Evolutionary conservation across 2,797 vertebrate genomes (phyloP).

Genomic region (Gymnothorax javanicus): DNA sequence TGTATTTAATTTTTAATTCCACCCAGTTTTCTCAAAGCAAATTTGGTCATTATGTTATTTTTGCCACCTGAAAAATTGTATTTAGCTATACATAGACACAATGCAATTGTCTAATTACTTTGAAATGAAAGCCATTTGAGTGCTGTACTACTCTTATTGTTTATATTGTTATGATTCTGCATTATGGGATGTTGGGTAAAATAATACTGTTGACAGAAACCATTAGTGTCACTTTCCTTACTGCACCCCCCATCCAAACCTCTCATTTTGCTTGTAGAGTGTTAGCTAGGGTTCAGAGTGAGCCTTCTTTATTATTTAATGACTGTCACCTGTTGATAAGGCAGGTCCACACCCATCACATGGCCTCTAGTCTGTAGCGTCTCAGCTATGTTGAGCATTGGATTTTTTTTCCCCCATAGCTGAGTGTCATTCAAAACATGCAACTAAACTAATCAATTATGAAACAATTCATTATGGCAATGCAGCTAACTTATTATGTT

Average conservation of each 20-base stretch:
- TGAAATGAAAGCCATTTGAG: not conserved
- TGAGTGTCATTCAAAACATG: conserved; percentile 14
- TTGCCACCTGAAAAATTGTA: not conserved
- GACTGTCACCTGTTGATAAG: conserved; percentile 32
- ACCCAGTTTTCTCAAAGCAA: not conserved
- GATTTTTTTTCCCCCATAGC: conserved; percentile 4
- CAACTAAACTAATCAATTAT: conserved; percentile 1
- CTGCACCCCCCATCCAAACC: conserved; percentile 1
- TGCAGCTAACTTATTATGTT: not conserved
- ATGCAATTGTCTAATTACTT: not conserved
- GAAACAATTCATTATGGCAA: not conserved
- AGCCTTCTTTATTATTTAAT: conserved; percentile 40
- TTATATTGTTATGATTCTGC: not conserved
- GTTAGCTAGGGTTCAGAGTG: conserved; percentile 11
- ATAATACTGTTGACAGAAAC: conserved; percentile 19
- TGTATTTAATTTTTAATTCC: not conserved
- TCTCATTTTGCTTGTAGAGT: conserved; percentile 23
- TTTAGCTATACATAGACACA: not conserved
- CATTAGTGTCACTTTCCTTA: conserved; percentile 36
- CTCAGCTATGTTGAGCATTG: conserved; percentile 16
- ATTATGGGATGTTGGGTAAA: not conserved
- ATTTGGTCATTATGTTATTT: not conserved
- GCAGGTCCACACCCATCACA: not conserved
- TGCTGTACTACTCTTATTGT: not conserved
- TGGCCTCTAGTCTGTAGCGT: conserved; percentile 17